These are phyloP conservation scores for Caranx melampygus DNA, from an alignment of 2,113 vertebrate species.

Conservation along the genomic window DNA sequence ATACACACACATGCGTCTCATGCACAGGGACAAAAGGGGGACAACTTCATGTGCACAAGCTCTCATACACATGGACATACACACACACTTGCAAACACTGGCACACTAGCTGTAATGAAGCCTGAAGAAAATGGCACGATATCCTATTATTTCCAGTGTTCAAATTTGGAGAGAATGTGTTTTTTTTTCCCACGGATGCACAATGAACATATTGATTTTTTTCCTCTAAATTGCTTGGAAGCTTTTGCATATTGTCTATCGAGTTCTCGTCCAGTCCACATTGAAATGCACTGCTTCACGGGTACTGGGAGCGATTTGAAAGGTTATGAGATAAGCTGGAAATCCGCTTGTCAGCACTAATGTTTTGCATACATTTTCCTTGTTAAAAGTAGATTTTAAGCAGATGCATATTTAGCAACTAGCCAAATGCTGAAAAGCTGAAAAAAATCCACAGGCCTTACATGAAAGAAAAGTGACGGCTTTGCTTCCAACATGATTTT, in stretches of 20 bases:
- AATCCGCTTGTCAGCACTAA: conserved; percentile 44
- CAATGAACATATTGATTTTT: conserved; percentile 74
- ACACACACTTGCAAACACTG: conserved; percentile 47
- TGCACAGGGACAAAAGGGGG: conserved; percentile 39
- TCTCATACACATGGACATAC: conserved; percentile 5
- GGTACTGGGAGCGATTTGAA: conserved; percentile 60
- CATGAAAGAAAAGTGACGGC: conserved; percentile 33
- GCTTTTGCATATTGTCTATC: conserved; percentile 65
- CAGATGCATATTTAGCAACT: conserved; percentile 44
- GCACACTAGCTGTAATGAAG: conserved; percentile 66
- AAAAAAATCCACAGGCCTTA: conserved; percentile 20
- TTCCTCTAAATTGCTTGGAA: conserved; percentile 68
- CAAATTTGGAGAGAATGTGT: conserved; percentile 62
- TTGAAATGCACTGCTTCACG: conserved; percentile 51
- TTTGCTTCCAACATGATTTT: conserved; percentile 84
- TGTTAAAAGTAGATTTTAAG: conserved; percentile 55
- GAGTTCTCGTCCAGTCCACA: conserved; percentile 56
- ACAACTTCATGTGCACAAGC: conserved; percentile 27
- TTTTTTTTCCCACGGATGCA: conserved; percentile 51
- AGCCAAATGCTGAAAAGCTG: conserved; percentile 35
- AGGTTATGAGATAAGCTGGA: conserved; percentile 37
- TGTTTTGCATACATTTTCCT: conserved; percentile 52
- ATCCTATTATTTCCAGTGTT: conserved; percentile 68
- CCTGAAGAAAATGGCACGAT: conserved; percentile 64
- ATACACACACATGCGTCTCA: conserved; percentile 36